Conservation (phyloP, 2,113 vertebrate species). For the Diadophis punctatus region DNA sequence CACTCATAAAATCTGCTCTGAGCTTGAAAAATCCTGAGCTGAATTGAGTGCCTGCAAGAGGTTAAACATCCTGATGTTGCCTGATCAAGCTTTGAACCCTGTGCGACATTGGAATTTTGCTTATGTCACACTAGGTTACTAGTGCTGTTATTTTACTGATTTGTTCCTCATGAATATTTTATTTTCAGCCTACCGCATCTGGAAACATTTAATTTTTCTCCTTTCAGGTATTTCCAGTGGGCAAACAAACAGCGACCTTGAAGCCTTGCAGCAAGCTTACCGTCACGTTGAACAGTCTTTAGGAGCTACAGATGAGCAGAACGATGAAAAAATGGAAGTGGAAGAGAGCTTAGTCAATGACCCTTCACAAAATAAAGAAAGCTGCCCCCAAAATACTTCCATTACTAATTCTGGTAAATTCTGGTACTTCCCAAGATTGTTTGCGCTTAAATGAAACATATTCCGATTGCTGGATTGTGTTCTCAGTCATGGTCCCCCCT, state of each 20-base stretch:
- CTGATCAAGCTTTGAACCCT: neutral
- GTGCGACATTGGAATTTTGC: neutral
- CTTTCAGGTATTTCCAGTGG: constrained; percentile 62
- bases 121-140: neutral
- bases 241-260: constrained; percentile 80
- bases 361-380: constrained; percentile 50
- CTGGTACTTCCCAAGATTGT: neutral
- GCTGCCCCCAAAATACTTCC: constrained; percentile 56
- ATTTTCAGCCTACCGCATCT: neutral
- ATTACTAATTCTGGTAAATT: constrained; percentile 71
- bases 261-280: constrained; percentile 84
- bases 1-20: neutral
- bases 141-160: neutral
- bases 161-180: neutral
- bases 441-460: neutral
- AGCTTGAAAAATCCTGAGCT: neutral
- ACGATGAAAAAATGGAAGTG: neutral
- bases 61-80: neutral
- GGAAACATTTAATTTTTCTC: constrained; percentile 14
- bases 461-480: neutral
- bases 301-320: constrained; percentile 65
- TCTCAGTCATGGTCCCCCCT: neutral
- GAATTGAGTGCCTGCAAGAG: neutral
- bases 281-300: constrained; percentile 70
- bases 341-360: constrained; percentile 34